These are phyloP conservation scores for Suricata suricatta DNA, from an alignment of 2,113 vertebrate species.

Conservation along the genomic window DNA sequence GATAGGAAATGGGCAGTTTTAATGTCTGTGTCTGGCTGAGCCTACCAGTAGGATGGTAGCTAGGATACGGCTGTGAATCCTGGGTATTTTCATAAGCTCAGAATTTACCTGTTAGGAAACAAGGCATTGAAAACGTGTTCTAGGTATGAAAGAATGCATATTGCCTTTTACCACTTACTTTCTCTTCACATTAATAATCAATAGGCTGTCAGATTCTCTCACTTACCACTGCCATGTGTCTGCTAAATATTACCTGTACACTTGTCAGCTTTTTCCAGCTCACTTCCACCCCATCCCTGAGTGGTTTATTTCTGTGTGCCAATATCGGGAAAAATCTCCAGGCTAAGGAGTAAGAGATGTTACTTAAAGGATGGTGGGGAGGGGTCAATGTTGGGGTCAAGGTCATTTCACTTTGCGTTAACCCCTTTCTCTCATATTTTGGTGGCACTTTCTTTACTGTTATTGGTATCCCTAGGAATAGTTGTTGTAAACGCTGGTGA, in stretches of 20 bases:
- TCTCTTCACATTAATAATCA: not conserved
- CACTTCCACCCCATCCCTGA: constrained; percentile 61
- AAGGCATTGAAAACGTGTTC: not conserved
- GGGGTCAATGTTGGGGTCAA: constrained; percentile 33
- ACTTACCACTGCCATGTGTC: not conserved
- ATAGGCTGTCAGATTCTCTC: not conserved
- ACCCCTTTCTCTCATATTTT: not conserved
- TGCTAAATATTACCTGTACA: constrained; percentile 55
- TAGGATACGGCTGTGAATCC: not conserved
- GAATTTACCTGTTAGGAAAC: constrained; percentile 36
- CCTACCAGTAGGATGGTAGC: not conserved
- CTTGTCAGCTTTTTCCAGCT: constrained; percentile 75
- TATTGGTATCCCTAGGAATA: not conserved
- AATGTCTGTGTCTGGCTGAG: not conserved
- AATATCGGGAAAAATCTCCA: constrained; percentile 59
- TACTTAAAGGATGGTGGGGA: not conserved
- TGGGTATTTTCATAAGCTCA: not conserved
- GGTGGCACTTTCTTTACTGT: not conserved
- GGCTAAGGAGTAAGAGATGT: constrained; percentile 41
- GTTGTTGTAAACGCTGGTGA: not conserved
- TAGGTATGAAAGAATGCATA: not conserved
- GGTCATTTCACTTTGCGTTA: constrained; percentile 33
- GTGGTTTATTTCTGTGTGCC: constrained; percentile 64
- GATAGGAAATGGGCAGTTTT: constrained; percentile 66
- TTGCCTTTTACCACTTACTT: not conserved